phyloP scores from a whole-genome alignment of 2,888 invertebrate species.

The Chymomyza amoena region DNA sequence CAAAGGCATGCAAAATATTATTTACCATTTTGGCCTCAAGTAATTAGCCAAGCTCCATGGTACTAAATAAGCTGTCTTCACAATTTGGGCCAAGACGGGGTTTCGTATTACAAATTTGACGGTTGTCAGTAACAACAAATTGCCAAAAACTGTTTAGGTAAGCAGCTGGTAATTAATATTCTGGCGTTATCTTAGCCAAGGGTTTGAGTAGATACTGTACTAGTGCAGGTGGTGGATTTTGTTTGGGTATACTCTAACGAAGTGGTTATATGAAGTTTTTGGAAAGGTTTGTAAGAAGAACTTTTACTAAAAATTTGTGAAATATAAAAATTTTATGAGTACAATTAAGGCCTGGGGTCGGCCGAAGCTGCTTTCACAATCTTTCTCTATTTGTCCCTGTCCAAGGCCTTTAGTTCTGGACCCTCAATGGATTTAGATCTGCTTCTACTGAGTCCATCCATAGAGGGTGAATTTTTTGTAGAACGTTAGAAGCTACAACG shows the following conservation, averaged over 20 bases:
- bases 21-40: not conserved
- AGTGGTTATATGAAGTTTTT: not conserved
- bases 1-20: not conserved
- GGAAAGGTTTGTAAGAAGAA: not conserved
- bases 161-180: constrained; percentile 58
- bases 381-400: too few species aligned
- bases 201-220: not conserved
- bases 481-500: too few species aligned
- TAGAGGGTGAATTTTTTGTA: too few species aligned
- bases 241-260: not conserved
- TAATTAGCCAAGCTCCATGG: not conserved
- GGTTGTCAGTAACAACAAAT: constrained; percentile 32
- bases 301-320: not conserved
- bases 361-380: too few species aligned
- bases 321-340: too few species aligned
- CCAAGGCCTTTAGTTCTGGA: too few species aligned
- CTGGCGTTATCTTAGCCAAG: constrained; percentile 12
- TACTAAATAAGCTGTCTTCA: constrained; percentile 31
- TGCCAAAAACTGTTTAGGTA: constrained; percentile 39
- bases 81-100: constrained; percentile 6
- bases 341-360: too few species aligned
- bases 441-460: too few species aligned
- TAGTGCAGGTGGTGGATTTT: not conserved
- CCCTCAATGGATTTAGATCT: too few species aligned
- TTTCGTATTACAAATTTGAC: constrained; percentile 44